Evolutionary conservation across 2,888 invertebrate genomes (phyloP).

Genomic region (Oxytorus armatus): DNA sequence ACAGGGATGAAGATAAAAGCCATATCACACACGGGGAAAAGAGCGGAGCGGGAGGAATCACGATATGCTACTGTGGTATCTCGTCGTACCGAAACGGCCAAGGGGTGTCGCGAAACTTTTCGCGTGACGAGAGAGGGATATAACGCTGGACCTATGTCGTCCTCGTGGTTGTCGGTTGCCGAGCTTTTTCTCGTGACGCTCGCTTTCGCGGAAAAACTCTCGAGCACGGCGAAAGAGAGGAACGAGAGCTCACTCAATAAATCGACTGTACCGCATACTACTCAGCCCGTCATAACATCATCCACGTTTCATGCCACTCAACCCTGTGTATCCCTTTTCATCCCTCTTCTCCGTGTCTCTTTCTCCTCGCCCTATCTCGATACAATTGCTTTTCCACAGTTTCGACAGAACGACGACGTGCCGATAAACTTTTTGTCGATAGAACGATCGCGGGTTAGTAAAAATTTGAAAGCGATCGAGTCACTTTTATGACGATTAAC

Average conservation of each 20-base stretch:
- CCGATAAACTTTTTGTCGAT: not conserved
- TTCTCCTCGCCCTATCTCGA: conserved; percentile 4
- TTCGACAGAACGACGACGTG: conserved; percentile 33
- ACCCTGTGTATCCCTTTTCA: conserved; percentile 43
- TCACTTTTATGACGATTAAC: no score
- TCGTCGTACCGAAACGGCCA: conserved; percentile 38
- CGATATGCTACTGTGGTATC: conserved; percentile 56
- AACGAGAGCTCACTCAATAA: conserved; percentile 75
- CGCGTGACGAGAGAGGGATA: conserved; percentile 42
- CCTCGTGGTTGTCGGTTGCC: conserved; percentile 30
- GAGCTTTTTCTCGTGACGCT: conserved; percentile 43
- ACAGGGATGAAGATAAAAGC: conserved; percentile 74
- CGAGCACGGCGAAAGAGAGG: conserved; percentile 43
- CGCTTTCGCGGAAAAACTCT: conserved; percentile 19
- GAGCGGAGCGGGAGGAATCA: conserved; percentile 19
- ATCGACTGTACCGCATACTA: conserved; percentile 74
- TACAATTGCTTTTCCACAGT: conserved; percentile 13
- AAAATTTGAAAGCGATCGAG: not conserved
- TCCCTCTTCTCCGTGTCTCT: conserved; percentile 22
- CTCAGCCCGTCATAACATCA: conserved; percentile 76
- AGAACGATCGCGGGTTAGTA: not conserved
- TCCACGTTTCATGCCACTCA: conserved; percentile 75
- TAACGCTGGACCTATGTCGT: no score
- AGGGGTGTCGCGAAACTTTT: conserved; percentile 61
- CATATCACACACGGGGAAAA: conserved; percentile 13